These are phyloP conservation scores for Glaucidium brasilianum DNA, from an alignment of 2,113 vertebrate genomes.

Conservation along the genomic window DNA sequence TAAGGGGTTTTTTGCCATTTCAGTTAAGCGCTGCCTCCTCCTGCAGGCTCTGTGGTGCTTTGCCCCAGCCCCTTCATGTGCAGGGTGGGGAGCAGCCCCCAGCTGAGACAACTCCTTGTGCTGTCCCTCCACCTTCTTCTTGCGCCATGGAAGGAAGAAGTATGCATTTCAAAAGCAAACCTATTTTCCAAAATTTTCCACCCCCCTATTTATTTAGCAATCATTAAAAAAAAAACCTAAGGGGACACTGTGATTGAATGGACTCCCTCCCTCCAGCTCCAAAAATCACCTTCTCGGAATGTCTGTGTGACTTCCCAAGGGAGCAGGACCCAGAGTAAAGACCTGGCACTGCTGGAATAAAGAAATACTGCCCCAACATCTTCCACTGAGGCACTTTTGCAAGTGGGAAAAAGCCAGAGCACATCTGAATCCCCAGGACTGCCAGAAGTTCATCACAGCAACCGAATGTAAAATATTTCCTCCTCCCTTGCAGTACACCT, in stretches of 20 bases:
- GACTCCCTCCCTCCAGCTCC: not conserved
- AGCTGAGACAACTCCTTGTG: not conserved
- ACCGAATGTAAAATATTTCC: not conserved
- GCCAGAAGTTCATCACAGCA: not conserved
- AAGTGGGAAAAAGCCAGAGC: not conserved
- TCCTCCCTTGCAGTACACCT: not conserved
- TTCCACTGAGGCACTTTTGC: not conserved
- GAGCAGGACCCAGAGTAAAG: not conserved
- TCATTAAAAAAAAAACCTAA: not conserved
- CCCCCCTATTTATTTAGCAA: not conserved
- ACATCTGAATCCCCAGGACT: not conserved
- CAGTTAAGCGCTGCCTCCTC: not conserved
- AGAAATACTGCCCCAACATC: not conserved
- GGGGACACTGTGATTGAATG: not conserved
- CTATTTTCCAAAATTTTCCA: not conserved
- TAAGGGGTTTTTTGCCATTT: not conserved
- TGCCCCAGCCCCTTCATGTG: not conserved
- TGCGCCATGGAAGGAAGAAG: not conserved
- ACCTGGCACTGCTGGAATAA: not conserved
- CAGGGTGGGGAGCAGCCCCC: not conserved
- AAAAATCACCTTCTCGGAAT: not conserved
- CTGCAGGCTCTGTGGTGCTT: not conserved
- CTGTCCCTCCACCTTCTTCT: not conserved
- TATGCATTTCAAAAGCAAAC: not conserved
- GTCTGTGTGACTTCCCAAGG: not conserved